phyloP scores from a whole-genome alignment of 2,113 vertebrate genomes.

The Trichomycterus rosablanca region DNA sequence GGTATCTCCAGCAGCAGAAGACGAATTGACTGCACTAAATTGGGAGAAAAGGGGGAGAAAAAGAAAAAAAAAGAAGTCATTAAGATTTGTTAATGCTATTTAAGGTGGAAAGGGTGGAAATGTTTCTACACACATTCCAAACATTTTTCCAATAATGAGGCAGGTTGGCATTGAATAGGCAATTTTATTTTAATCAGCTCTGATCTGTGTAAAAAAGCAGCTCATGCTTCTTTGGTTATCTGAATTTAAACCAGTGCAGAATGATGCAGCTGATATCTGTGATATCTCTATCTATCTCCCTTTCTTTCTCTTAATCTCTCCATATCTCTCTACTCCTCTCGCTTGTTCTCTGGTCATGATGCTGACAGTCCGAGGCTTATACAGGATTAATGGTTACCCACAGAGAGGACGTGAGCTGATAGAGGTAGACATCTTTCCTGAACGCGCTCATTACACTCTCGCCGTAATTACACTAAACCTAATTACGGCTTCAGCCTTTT shows the following conservation, averaged over 20 bases:
- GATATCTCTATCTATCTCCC: not conserved
- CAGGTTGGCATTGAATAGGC: not conserved
- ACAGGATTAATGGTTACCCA: slow-evolving; percentile 46
- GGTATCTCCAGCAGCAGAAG: no score
- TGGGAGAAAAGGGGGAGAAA: no score
- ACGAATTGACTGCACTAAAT: no score
- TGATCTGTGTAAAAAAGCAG: not conserved
- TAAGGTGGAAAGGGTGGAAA: no score
- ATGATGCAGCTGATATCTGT: not conserved
- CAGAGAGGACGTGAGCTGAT: slow-evolving; percentile 54
- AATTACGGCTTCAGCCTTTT: slow-evolving; percentile 73
- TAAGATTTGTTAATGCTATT: no score
- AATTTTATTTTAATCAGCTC: not conserved
- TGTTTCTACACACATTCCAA: not conserved
- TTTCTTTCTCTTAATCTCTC: not conserved
- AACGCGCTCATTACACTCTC: slow-evolving; percentile 66
- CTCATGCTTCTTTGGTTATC: not conserved
- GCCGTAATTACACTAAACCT: slow-evolving; percentile 66
- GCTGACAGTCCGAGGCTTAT: slow-evolving; percentile 44
- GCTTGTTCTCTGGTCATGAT: slow-evolving; percentile 29
- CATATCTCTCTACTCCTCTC: slow-evolving; percentile 1
- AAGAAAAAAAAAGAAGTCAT: no score
- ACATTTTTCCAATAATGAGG: not conserved
- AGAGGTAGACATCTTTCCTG: slow-evolving; percentile 58
- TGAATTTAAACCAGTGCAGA: not conserved